These are phyloP conservation scores for Venustoraphidia nigricollis DNA, from an alignment of 2,888 invertebrate species.

Conservation along the genomic window DNA sequence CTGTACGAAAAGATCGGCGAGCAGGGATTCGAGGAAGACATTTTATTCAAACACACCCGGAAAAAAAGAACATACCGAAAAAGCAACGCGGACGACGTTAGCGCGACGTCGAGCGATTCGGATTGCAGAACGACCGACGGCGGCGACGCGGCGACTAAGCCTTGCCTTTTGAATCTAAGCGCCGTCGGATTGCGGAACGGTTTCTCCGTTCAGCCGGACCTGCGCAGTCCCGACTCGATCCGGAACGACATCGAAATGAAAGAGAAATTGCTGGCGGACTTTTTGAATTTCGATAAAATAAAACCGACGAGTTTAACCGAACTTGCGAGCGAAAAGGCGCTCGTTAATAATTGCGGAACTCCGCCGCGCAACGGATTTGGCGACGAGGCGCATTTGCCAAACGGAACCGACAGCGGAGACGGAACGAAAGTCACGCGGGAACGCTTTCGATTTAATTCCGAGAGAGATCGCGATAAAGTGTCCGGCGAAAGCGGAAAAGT, in stretches of 20 bases:
- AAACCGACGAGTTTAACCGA: constrained; percentile 12
- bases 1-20: constrained; percentile 56
- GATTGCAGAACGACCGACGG: constrained; percentile 15
- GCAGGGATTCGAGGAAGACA: constrained; percentile 55
- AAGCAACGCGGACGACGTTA: constrained; percentile 16
- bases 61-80: constrained; percentile 25
- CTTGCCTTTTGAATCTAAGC: constrained; percentile 33
- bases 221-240: constrained; percentile 46
- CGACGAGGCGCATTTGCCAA: no score
- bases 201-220: constrained; percentile 29
- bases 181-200: constrained; percentile 19
- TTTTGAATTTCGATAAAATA: constrained; percentile 41
- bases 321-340: neutral
- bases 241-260: constrained; percentile 58
- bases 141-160: constrained; percentile 16
- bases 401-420: no score
- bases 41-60: constrained; percentile 45
- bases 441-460: no score
- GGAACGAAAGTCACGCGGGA: no score
- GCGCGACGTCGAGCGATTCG: constrained; percentile 21
- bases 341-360: neutral
- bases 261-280: constrained; percentile 53
- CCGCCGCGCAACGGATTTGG: no score
- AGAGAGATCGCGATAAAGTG: no score
- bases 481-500: no score